Evolutionary conservation across 2,797 vertebrate species (phyloP), one percentile per base, ranked within the genome.

Genomic region (Anisognathus igniventris): DNA sequence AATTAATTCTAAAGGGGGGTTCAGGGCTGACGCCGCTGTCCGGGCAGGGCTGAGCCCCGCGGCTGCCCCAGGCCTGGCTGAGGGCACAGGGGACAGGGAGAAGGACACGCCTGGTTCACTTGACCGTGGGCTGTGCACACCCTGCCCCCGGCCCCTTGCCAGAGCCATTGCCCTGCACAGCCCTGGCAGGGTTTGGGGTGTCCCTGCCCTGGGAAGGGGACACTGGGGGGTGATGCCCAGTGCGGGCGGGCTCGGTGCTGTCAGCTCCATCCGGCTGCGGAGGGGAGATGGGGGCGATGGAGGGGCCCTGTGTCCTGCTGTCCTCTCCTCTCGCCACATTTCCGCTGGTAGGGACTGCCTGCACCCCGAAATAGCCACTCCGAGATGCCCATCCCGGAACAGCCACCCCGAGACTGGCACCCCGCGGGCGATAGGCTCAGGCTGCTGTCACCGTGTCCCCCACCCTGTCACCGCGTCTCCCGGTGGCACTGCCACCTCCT

Each of bases 211-310:
- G 44, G 50, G 15, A 31, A n/a, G 25, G 20, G 30, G 27, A 11
- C 2, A 2, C 12, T 15, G 37, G 2, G 28, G 13, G 56, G 7
- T 1, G 2, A 9, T 58, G 42, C 8, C 30, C 9, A 0, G 2
- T 3, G 42, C 67, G 33, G 35, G 20, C 5, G 33, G 33, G n/a
- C 30, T 3, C 22, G 6, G 20, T 44, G 39, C 7, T 25, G 9
- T 53, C 81, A 30, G 45, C 48, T 48, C 68, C 16, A 1, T 76
- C 73, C 12, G 8, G 11, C 50, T 53, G 35, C 1, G 1, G 25
- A 24, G 44, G 31, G 14, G 27, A 51, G 58, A 31, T 5, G 10
- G 44, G 30, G 31, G 4, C 7, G 16, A 19, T 4, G 50, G 31
- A 53, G 13, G 40, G 45, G 51, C 57, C 39, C 58, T 10, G 33